Conservation (phyloP, 1,140 invertebrate genomes). For the Calliphora vicina region DNA sequence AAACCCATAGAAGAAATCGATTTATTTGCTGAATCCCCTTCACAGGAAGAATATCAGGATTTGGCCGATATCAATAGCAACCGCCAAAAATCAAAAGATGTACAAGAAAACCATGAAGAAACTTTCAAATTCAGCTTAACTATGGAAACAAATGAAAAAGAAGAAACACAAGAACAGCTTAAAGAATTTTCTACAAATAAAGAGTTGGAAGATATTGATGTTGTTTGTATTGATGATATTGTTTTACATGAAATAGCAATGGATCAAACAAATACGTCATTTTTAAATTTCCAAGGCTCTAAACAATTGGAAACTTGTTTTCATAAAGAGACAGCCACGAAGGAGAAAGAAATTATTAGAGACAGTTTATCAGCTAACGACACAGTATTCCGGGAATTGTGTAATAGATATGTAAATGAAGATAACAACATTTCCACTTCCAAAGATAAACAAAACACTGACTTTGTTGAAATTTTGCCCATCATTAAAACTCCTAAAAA, state of each 20-base stretch:
- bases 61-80: conserved; percentile 7
- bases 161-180: neutral
- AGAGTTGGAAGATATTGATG: neutral
- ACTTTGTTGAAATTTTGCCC: too few species aligned
- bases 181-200: neutral
- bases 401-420: too few species aligned
- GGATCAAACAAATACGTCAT: conserved; percentile 2
- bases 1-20: conserved; percentile 3
- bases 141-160: neutral
- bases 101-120: neutral
- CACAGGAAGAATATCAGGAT: neutral
- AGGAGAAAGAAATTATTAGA: neutral
- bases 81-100: neutral
- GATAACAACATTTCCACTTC: too few species aligned
- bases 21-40: conserved; percentile 5
- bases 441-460: too few species aligned
- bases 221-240: neutral
- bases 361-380: too few species aligned
- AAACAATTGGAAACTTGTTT: conserved; percentile 21
- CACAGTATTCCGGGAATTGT: too few species aligned
- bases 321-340: neutral
- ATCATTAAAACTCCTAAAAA: too few species aligned
- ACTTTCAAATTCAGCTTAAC: neutral
- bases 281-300: conserved; percentile 12
- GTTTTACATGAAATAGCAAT: neutral